Evolutionary conservation across 2,113 vertebrate species (phyloP), one percentile per base, ranked within the genome.

Genomic region (Willisornis vidua): DNA sequence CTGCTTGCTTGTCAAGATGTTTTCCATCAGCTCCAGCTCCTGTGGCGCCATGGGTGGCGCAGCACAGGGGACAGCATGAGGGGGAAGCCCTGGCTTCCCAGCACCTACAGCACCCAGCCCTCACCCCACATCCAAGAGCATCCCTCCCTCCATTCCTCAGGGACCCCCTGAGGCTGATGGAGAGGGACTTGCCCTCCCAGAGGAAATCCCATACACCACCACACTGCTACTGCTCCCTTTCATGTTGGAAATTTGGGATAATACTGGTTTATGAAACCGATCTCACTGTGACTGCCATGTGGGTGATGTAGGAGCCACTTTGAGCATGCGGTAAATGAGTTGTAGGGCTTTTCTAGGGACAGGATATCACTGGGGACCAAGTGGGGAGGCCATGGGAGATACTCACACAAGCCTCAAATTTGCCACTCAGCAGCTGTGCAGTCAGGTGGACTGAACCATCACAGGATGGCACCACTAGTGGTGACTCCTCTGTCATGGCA

Each of bases 21-120:
- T 98, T 62, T 99, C 99, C 94, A 99, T 97, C 89, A 98, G 97
- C 87, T 99, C 99, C 94, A 98, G 82, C 74, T 99, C 99, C 99
- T 99, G 97, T 6, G 11, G 45, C 1, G 0, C 82, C 66, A 3
- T 22, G 89, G 52, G 70, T 22, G 20, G 94, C 82, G 75, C 96
- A 12, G 87, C 79, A 72, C 49, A 78, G 71, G 51, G 46, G 6
- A 48, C 28, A 86, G 43, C 62, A 45, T 81, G 49, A 89, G 37
- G 33, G 41, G 16, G 19, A 19, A 57, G 51, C 26, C 43, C 29
- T 10, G 62, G 41, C 20, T 75, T 62, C 39, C 35, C 28, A 73
- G 28, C 12, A 48, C 14, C 20, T 45, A 19, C 9, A 45, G 55
- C 19, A 43, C 28, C 37, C 52, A 82, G 39, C 22, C 22, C 48